These are phyloP conservation scores for Nibea coibor DNA, from an alignment of 2,113 vertebrate genomes.

Conservation along the genomic window DNA sequence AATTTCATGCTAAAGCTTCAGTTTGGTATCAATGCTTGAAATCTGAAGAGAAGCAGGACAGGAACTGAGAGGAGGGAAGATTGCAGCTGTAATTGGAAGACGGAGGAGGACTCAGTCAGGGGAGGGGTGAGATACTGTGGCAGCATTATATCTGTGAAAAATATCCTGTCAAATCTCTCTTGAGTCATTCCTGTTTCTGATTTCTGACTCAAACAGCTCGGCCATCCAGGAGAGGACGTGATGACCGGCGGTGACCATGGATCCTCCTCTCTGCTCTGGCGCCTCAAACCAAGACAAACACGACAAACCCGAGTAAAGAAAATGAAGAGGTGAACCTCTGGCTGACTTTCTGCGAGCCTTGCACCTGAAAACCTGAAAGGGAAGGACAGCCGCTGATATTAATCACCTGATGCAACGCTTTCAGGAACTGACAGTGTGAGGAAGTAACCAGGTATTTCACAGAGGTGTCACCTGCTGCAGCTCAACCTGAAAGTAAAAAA, in stretches of 20 bases:
- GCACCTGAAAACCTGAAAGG: slow-evolving; percentile 10
- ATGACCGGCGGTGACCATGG: slow-evolving; percentile 13
- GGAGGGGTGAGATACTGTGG: slow-evolving; percentile 45
- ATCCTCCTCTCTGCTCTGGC: not conserved
- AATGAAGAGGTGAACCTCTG: not conserved
- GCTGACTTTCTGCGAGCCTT: slow-evolving; percentile 11
- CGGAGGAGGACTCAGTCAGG: not conserved
- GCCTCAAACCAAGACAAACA: not conserved
- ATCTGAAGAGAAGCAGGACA: slow-evolving; percentile 26
- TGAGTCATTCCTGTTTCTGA: slow-evolving; percentile 44
- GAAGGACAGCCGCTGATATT: slow-evolving; percentile 12
- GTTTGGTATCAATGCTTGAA: slow-evolving; percentile 41
- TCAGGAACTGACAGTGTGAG: slow-evolving; percentile 42
- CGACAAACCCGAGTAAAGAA: not conserved
- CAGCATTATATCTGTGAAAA: slow-evolving; percentile 41
- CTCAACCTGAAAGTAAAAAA: not conserved
- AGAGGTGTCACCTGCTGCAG: slow-evolving; percentile 25
- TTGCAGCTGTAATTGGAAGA: slow-evolving; percentile 36
- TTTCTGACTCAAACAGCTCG: slow-evolving; percentile 50
- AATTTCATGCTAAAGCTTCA: slow-evolving; percentile 47
- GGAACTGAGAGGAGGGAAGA: slow-evolving; percentile 25
- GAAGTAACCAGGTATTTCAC: slow-evolving; percentile 14
- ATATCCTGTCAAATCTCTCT: slow-evolving; percentile 40
- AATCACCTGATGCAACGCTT: slow-evolving; percentile 56
- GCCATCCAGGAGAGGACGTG: slow-evolving; percentile 6